Evolutionary conservation across 2,113 vertebrate genomes (phyloP).

Genomic region (Lathamus discolor): DNA sequence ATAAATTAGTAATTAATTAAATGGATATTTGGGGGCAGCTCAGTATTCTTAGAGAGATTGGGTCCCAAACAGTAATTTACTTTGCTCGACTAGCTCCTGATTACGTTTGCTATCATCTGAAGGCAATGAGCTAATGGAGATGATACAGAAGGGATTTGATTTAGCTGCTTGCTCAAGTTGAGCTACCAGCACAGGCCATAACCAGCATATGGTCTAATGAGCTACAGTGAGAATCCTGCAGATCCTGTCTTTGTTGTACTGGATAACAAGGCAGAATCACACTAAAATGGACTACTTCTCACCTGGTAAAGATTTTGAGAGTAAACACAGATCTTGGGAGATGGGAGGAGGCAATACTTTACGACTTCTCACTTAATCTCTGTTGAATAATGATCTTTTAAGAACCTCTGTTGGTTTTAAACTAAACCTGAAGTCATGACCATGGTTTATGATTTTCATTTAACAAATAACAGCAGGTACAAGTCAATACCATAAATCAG

Average conservation of each 20-base stretch:
- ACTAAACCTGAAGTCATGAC: neutral
- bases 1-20: neutral
- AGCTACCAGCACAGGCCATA: conserved; percentile 18
- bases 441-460: neutral
- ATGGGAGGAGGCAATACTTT: neutral
- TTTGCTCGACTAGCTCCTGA: neutral
- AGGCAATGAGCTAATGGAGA: conserved; percentile 26
- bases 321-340: neutral
- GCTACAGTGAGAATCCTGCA: conserved; percentile 9
- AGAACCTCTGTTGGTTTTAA: neutral
- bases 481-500: neutral
- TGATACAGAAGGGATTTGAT: conserved; percentile 50
- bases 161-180: conserved; percentile 38
- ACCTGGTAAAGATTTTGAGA: neutral
- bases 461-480: neutral
- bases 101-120: neutral
- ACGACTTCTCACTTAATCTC: neutral
- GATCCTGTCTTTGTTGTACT: neutral
- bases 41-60: neutral
- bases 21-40: neutral
- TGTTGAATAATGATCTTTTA: neutral
- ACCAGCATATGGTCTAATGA: conserved; percentile 52
- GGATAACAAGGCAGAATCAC: conserved; percentile 31
- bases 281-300: neutral
- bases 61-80: neutral